phyloP scores from a whole-genome alignment of 2,797 vertebrate species.

The Tiaroga cobitis region DNA sequence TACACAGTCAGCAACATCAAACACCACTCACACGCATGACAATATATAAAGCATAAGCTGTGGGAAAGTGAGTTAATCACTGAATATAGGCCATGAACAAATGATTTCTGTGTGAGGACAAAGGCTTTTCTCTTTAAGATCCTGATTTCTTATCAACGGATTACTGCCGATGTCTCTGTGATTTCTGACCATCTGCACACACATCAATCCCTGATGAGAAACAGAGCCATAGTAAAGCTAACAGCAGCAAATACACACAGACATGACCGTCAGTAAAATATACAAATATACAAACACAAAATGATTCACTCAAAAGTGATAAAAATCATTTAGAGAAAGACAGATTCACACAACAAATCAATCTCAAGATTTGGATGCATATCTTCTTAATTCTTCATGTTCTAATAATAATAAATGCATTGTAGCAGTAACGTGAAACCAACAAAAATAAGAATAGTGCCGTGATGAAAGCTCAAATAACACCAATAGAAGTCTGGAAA shows the following conservation, averaged over 20 bases:
- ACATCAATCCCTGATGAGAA: conserved; percentile 71
- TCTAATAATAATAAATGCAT: too few species aligned
- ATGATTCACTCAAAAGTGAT: too few species aligned
- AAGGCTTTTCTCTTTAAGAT: conserved; percentile 52
- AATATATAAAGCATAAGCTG: background rate
- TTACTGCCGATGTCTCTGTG: conserved; percentile 59
- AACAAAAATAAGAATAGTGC: too few species aligned
- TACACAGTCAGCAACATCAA: background rate
- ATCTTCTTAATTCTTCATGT: too few species aligned
- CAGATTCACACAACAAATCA: too few species aligned
- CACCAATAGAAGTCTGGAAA: too few species aligned
- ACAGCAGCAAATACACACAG: conserved; percentile 60
- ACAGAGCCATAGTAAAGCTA: conserved; percentile 69
- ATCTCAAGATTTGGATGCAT: too few species aligned
- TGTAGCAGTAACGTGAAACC: too few species aligned
- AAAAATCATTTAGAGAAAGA: too few species aligned
- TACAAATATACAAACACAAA: background rate
- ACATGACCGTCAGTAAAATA: background rate
- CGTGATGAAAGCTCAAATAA: too few species aligned
- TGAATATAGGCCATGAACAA: conserved; percentile 30
- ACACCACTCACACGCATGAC: background rate
- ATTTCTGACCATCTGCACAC: conserved; percentile 74
- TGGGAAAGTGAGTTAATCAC: background rate
- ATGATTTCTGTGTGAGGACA: conserved; percentile 16
- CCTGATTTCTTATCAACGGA: conserved; percentile 59